Base-by-base conservation (phyloP, 1,140 invertebrate species). In the Drosophila micromelanica region DNA sequence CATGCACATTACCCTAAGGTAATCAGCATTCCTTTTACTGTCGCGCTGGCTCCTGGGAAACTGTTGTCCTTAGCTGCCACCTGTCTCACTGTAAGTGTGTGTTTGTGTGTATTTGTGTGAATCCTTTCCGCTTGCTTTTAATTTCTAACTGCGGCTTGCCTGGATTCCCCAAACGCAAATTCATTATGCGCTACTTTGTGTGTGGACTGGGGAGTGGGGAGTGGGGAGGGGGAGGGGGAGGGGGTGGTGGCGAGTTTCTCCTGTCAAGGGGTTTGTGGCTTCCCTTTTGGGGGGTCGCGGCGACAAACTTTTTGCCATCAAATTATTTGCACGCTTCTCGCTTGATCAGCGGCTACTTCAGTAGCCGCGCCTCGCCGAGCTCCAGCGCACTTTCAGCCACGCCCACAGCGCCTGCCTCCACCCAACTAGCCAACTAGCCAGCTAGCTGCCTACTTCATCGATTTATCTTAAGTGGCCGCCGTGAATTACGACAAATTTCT, bases 401-500 rank as follows among this genome's bases (percentile, higher is more conserved):
- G 69, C 69, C 62, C 62, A 51, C 35, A 30, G 5, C 27, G 23
- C 23, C 23, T 27, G 2, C 23, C 23, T 27, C 1, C 5, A 27
- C 5, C 5, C 27, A 6, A 27, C 27, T 27, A 27, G 5, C 27
- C 27, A 27, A 6, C 27, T 27, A 27, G 5, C 27, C 27, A 27
- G 1, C 27, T 27, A 27, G 5, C 27, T 27, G 13, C 8, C 49
- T 4, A 20, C 71, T 75, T 49, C 65, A 54, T 59, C 76, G 82
- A 84, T 87, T 87, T 87, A 87, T 87, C 84, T 87, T 84, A 90
- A 87, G 84, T 89, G 85, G 85, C 72, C 73, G 62, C 82, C 68
- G 84, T 87, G 84, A 87, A 87, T 87, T 87, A 89, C 84, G 82
- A 87, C 84, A 87, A 89, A 87, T 87, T 89, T 89, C 79, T 87